Evolutionary conservation across 1,140 invertebrate genomes (phyloP).

Genomic region (Macrostomum lignano): DNA sequence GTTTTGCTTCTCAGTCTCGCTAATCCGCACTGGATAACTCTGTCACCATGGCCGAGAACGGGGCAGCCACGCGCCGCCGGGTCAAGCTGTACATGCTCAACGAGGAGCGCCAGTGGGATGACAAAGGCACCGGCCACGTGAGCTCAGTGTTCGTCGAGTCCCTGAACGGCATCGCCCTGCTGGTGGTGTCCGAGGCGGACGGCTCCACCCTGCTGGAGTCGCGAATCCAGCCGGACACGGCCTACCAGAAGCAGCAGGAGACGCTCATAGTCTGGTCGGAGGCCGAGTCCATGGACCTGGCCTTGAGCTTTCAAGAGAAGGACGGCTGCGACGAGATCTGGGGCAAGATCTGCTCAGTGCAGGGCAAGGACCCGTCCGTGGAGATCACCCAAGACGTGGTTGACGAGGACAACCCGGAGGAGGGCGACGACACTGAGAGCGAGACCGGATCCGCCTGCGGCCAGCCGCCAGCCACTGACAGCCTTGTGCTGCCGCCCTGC

Average conservation of each 20-base stretch:
- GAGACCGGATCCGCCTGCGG: too few relatives aligned
- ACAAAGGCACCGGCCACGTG: constrained; percentile 84
- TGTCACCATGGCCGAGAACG: too few relatives aligned
- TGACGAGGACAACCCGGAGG: constrained; percentile 85
- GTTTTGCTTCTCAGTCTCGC: too few relatives aligned
- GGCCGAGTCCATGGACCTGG: constrained; percentile 90
- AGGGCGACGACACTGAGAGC: constrained; percentile 34
- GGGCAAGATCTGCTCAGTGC: constrained; percentile 96
- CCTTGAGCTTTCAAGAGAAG: constrained; percentile 96
- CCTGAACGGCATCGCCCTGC: constrained; percentile 67
- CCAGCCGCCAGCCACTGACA: constrained; percentile 15
- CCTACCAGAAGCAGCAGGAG: constrained; percentile 95
- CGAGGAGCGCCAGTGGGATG: constrained; percentile 86
- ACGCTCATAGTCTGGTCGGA: constrained; percentile 99
- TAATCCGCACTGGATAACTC: too few relatives aligned
- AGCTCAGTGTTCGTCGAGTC: constrained; percentile 75
- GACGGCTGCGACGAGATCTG: constrained; percentile 98
- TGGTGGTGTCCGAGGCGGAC: constrained; percentile 76
- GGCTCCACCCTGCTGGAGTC: constrained; percentile 67
- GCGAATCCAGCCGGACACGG: constrained; percentile 80
- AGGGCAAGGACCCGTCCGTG: constrained; percentile 86
- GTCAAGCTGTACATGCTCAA: constrained; percentile 91
- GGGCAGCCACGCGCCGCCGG: constrained; percentile 26
- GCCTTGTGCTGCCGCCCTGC: constrained; percentile 45
- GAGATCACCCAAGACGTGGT: constrained; percentile 89